phyloP scores from a whole-genome alignment of 2,797 vertebrate genomes.

The Danionella dracula region DNA sequence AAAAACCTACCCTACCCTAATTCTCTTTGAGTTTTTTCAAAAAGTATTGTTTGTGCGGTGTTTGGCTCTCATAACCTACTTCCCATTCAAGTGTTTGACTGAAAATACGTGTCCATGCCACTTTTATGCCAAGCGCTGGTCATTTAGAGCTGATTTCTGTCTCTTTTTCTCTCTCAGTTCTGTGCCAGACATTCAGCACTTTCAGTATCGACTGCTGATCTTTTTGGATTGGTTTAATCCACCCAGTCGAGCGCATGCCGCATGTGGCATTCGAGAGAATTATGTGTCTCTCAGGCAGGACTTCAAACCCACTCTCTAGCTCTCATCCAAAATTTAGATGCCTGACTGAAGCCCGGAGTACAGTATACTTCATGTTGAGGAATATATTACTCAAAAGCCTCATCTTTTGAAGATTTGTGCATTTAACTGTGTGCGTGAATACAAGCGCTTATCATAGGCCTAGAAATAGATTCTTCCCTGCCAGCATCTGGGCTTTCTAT shows the following conservation, averaged over 20 bases:
- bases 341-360: neutral
- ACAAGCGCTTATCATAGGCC: no score
- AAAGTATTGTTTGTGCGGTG: neutral
- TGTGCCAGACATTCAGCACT: conserved; percentile 13
- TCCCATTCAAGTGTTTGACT: neutral
- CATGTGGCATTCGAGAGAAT: neutral
- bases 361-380: neutral
- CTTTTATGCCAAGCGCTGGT: neutral
- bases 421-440: no score
- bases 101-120: neutral
- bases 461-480: no score
- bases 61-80: neutral
- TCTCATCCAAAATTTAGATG: neutral
- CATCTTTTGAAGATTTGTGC: no score
- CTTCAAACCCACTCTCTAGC: neutral
- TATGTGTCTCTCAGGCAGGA: neutral
- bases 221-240: conserved; percentile 35
- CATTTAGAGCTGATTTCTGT: conserved; percentile 10
- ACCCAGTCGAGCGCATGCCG: neutral
- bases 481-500: no score
- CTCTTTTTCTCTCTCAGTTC: neutral
- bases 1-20: neutral
- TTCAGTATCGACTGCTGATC: conserved; percentile 29
- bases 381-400: neutral
- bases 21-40: neutral